These are phyloP conservation scores for Aspiorhynchus laticeps DNA, from an alignment of 2,113 vertebrate species.

Conservation along the genomic window DNA sequence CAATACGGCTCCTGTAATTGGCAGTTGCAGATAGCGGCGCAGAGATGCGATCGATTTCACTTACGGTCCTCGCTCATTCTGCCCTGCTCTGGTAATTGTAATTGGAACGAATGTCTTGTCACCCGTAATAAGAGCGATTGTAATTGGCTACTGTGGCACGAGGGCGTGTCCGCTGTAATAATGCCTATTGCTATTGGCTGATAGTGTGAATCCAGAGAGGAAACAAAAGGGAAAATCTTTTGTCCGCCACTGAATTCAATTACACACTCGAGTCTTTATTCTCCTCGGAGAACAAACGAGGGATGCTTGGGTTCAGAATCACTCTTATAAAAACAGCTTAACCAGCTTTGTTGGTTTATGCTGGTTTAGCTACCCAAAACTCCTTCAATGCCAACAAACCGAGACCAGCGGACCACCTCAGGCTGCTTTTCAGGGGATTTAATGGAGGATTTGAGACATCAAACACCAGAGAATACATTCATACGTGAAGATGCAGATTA, in stretches of 20 bases:
- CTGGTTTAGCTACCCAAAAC: neutral
- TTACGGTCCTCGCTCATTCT: conserved; percentile 66
- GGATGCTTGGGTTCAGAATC: neutral
- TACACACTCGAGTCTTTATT: conserved; percentile 23
- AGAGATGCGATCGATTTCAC: conserved; percentile 75
- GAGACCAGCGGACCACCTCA: neutral
- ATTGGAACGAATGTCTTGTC: conserved; percentile 79
- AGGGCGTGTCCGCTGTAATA: neutral
- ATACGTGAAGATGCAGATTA: neutral
- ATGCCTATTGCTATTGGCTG: neutral
- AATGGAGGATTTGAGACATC: neutral
- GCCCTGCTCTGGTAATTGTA: conserved; percentile 64
- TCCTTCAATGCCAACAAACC: neutral
- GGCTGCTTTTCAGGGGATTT: neutral
- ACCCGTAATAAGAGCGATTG: conserved; percentile 67
- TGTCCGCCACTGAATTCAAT: conserved; percentile 51
- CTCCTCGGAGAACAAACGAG: neutral
- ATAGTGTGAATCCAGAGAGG: conserved; percentile 27
- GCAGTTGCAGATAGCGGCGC: conserved; percentile 61
- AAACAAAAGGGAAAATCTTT: conserved; percentile 53
- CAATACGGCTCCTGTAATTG: conserved; percentile 63
- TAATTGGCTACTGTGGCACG: conserved; percentile 57
- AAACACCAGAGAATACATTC: neutral
- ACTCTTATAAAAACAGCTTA: neutral
- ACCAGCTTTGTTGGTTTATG: neutral